A percentile compares a stretch with the other conserved stretches of the same genome.
phyloP scores from a whole-genome alignment of 2,113 vertebrate species.

The Telmatochromis sp. region DNA sequence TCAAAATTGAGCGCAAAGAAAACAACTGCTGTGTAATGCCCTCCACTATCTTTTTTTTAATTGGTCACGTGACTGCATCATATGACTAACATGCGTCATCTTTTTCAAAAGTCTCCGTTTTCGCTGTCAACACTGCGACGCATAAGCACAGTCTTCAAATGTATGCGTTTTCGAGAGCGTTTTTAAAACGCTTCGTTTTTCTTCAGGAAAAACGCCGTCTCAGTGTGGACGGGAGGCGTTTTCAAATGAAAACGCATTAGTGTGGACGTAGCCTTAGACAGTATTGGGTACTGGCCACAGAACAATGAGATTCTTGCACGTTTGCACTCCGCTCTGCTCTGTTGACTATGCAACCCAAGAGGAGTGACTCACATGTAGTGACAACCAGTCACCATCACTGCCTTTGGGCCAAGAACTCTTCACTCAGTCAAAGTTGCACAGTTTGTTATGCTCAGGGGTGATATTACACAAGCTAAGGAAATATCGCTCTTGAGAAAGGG shows the following conservation, averaged over 20 bases:
- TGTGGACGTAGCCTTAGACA: neutral
- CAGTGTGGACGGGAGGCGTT: neutral
- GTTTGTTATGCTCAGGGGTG: conserved; percentile 3
- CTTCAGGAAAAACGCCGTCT: neutral
- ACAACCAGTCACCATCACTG: neutral
- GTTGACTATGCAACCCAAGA: neutral
- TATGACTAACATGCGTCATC: neutral
- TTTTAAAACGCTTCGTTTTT: fast-evolving
- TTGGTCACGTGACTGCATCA: neutral
- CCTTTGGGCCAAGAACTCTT: neutral
- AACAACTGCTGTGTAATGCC: neutral
- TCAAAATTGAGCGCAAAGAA: neutral
- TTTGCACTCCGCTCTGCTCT: neutral
- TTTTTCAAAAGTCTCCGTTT: neutral
- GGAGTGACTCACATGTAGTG: neutral
- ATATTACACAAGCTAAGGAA: conserved; percentile 34
- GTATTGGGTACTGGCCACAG: neutral
- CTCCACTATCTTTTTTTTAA: neutral
- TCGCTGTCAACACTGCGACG: neutral
- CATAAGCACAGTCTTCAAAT: neutral
- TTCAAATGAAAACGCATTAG: fast-evolving
- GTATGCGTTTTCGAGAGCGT: neutral
- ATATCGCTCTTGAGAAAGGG: conserved; percentile 31
- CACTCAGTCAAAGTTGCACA: neutral
- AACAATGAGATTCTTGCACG: neutral